These are phyloP conservation scores for Fragum sueziense DNA, from an alignment of 2,888 invertebrate genomes.

Conservation along the genomic window DNA sequence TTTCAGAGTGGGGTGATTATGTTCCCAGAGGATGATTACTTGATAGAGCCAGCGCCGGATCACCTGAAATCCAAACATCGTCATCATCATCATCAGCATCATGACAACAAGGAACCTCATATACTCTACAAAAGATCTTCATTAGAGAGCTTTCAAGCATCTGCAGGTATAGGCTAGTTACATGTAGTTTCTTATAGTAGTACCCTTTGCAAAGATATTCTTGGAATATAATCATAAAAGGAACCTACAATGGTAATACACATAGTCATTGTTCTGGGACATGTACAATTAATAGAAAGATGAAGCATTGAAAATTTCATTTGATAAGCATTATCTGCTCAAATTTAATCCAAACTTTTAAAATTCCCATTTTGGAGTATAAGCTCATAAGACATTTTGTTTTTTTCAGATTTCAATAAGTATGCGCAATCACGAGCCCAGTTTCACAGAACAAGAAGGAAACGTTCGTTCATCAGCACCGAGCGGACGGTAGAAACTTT, in stretches of 20 bases:
- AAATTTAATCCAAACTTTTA: too few relatives aligned
- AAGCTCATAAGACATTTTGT: not conserved
- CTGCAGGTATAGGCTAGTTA: conserved; percentile 7
- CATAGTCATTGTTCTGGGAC: too few relatives aligned
- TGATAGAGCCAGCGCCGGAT: conserved; percentile 68
- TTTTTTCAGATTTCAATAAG: conserved; percentile 43
- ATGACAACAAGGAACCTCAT: conserved; percentile 39
- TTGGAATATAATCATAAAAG: too few relatives aligned
- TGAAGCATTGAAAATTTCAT: too few relatives aligned
- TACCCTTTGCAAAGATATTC: too few relatives aligned
- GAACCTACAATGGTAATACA: too few relatives aligned
- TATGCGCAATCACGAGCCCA: conserved; percentile 41
- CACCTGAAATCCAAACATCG: conserved; percentile 33
- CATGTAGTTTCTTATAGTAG: too few relatives aligned
- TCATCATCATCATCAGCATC: conserved; percentile 25
- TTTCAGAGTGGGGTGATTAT: conserved; percentile 70
- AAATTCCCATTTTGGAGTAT: too few relatives aligned
- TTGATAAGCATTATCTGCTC: too few relatives aligned
- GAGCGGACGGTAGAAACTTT: conserved; percentile 72
- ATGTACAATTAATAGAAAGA: too few relatives aligned
- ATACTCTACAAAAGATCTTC: conserved; percentile 66
- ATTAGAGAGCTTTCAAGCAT: conserved; percentile 29
- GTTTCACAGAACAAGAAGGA: conserved; percentile 61
- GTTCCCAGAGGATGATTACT: conserved; percentile 69
- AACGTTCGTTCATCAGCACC: conserved; percentile 46